A percentile compares a stretch with the other conserved stretches of the same genome.
Conservation (phyloP, 1,140 invertebrate genomes). For the Grapholita molesta region DNA sequence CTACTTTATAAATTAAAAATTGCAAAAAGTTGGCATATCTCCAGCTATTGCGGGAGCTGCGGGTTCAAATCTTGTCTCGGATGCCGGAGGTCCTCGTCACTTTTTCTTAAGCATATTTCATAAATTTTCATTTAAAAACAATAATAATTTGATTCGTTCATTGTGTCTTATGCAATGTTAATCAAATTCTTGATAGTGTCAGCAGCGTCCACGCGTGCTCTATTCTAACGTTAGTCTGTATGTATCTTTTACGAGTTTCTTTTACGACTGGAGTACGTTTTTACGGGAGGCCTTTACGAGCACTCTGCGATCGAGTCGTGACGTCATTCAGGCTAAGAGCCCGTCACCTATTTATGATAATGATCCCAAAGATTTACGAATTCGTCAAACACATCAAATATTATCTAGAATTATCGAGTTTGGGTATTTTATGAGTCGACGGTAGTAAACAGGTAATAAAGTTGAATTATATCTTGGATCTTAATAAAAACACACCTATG, state of each 20-base stretch:
- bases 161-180: too few relatives aligned
- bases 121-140: too few relatives aligned
- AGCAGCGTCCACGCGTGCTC: background rate
- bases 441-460: background rate
- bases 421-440: background rate
- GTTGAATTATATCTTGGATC: background rate
- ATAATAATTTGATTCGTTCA: too few relatives aligned
- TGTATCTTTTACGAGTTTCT: background rate
- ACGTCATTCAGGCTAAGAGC: background rate
- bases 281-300: background rate
- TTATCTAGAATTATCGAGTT: background rate
- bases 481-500: background rate
- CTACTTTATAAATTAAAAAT: too few relatives aligned
- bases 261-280: slow-evolving; percentile 2
- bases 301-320: slow-evolving; percentile 10
- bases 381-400: background rate
- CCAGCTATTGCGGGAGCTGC: too few relatives aligned
- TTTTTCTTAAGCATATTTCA: too few relatives aligned
- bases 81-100: too few relatives aligned
- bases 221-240: background rate
- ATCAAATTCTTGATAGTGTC: background rate
- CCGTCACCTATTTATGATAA: slow-evolving; percentile 11
- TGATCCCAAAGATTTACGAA: background rate
- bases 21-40: too few relatives aligned
- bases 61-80: too few relatives aligned